These are phyloP conservation scores for Galeruca laticollis DNA, from an alignment of 2,888 invertebrate genomes.

Conservation along the genomic window DNA sequence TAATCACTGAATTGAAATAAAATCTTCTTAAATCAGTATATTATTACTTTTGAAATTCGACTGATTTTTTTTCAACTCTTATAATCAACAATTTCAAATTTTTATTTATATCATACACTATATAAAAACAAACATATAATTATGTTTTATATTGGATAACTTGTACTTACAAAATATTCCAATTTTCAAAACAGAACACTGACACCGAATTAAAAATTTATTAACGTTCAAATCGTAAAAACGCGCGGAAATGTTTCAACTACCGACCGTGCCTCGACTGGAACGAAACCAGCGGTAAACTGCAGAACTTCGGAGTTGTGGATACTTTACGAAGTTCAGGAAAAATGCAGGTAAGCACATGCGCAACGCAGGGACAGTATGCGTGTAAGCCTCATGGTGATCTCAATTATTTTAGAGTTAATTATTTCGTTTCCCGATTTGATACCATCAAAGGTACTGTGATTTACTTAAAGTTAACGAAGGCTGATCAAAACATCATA, in stretches of 20 bases:
- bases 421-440: conserved; percentile 14
- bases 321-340: conserved; percentile 22
- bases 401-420: conserved; percentile 29
- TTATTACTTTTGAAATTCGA: no score
- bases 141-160: no score
- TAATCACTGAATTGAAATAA: no score
- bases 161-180: not conserved
- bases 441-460: not conserved
- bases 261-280: not conserved
- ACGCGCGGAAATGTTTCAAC: not conserved
- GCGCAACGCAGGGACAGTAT: conserved; percentile 21
- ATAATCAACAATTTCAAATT: no score
- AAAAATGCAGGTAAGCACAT: conserved; percentile 37
- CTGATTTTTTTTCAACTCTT: no score
- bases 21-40: no score
- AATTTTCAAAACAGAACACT: not conserved
- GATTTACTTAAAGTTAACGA: not conserved
- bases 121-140: no score
- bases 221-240: not conserved
- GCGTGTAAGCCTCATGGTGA: conserved; percentile 35
- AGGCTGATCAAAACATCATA: not conserved
- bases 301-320: conserved; percentile 36
- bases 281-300: conserved; percentile 31
- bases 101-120: no score
- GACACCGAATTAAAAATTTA: not conserved